Percentiles rank a stretch among this genome's conserved stretches.
phyloP scores from a whole-genome alignment of 1,140 invertebrate genomes.

The Drosophila miranda region DNA sequence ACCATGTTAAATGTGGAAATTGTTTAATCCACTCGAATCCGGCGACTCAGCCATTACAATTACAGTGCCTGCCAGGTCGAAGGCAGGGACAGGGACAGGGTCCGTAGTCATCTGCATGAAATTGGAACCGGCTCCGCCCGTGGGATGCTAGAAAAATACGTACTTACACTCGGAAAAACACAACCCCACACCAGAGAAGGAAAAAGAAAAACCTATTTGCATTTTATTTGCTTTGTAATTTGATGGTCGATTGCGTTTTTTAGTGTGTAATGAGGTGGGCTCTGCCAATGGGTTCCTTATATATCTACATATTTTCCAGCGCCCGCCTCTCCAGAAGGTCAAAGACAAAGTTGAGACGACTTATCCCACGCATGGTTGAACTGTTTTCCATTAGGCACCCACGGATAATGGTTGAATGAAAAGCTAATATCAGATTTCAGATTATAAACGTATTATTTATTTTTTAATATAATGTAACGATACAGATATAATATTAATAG shows the following conservation, averaged over 20 bases:
- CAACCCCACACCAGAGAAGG: conserved; percentile 16
- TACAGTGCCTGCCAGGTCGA: conserved; percentile 40
- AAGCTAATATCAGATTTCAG: too few species aligned
- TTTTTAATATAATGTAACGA: too few species aligned
- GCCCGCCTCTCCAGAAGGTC: background rate
- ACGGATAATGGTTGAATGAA: too few species aligned
- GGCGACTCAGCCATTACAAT: conserved; percentile 74
- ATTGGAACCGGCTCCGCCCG: conserved; percentile 60
- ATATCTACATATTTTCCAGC: too few species aligned
- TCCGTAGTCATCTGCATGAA: conserved; percentile 77
- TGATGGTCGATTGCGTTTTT: conserved; percentile 78
- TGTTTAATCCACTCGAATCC: conserved; percentile 70
- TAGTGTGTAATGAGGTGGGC: conserved; percentile 74
- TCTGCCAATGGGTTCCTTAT: conserved; percentile 57
- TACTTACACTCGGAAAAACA: conserved; percentile 3
- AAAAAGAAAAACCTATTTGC: conserved; percentile 64
- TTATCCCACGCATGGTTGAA: conserved; percentile 44
- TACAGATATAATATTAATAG: too few species aligned
- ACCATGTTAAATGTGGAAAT: conserved; percentile 80
- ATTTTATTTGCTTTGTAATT: conserved; percentile 80
- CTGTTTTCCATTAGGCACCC: conserved; percentile 20
- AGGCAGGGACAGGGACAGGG: conserved; percentile 4
- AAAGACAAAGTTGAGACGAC: conserved; percentile 23
- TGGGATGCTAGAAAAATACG: conserved; percentile 19
- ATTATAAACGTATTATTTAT: too few species aligned